Evolutionary conservation across 2,113 vertebrate genomes (phyloP), one percentile per base, ranked within the genome.

Genomic region (Corydoras maculifer): DNA sequence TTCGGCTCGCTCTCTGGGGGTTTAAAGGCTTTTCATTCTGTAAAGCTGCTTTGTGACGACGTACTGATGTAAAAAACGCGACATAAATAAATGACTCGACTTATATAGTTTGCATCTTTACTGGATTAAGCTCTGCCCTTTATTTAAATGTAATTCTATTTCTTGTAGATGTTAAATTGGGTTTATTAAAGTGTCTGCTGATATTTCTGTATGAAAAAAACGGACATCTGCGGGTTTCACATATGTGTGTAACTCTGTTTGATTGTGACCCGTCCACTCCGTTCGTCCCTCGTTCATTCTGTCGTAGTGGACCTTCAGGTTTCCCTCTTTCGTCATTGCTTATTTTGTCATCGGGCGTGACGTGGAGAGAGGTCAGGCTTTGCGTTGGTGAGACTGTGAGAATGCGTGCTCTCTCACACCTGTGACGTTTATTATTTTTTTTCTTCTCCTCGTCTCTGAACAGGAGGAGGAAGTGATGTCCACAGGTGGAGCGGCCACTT

Each of bases 401-500:
- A 43, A 2, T 4, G 35, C 35, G 7, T 43, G 0, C 35, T 43
- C 35, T 43, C 9, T 12, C 51, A 0, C 9, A 53, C 10, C 51
- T 14, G 9, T 53, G 11, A 3, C 3, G 5, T 12, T 14, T 58
- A 13, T 25, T 58, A 5, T 62, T 29, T 54, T 7, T 59, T 29
- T 25, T 51, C 6, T 43, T 50, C 11, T 11, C 4, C 9, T 75
- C 64, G 35, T 55, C 31, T 61, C 73, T 70, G 75, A 48, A 14
- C 68, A 87, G 82, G 80, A 9, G 62, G 78, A 12, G 62, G 78
- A 12, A 66, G 54, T 13, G 85, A 88, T 6, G 81, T 69, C 0
- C 77, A 69, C 2, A 75, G 75, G 54, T 83, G 81, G 80, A 82
- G 65, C 25, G 86, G 84, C 2, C 91, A 93, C 80, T 92, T 93